Conservation (phyloP, 2,888 invertebrate genomes). For the Baronia brevicornis region DNA sequence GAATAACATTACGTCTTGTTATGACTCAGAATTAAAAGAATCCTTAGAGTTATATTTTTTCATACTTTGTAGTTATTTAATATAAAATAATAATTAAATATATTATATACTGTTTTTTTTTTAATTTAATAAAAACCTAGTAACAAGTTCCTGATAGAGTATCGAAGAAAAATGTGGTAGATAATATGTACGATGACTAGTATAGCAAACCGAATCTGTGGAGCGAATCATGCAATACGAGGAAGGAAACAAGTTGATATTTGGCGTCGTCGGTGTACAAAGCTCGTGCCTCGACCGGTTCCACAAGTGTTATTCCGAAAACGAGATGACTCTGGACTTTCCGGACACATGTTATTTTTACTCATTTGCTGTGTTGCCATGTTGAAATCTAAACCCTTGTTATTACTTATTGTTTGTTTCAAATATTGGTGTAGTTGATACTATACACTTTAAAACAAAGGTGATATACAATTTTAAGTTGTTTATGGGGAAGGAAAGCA, state of each 20-base stretch:
- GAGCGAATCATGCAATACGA: constrained; percentile 37
- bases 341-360: constrained; percentile 47
- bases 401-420: constrained; percentile 31
- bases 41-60: no score
- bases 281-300: constrained; percentile 48
- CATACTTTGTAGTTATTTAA: no score
- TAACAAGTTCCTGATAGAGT: not conserved
- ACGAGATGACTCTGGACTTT: constrained; percentile 69
- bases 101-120: constrained; percentile 1
- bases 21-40: no score
- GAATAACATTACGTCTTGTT: no score
- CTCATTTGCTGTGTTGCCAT: constrained; percentile 26
- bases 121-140: not conserved
- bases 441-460: no score
- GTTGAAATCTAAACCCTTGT: constrained; percentile 25
- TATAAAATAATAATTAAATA: constrained; percentile 5
- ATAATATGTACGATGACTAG: constrained; percentile 4
- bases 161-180: not conserved
- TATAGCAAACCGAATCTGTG: constrained; percentile 15
- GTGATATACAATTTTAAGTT: no score
- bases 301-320: constrained; percentile 71
- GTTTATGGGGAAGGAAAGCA: no score
- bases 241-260: constrained; percentile 73
- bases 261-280: constrained; percentile 39
- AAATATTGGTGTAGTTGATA: no score